These are phyloP conservation scores for Alloplasta piceator DNA, from an alignment of 2,888 invertebrate genomes.

Conservation along the genomic window DNA sequence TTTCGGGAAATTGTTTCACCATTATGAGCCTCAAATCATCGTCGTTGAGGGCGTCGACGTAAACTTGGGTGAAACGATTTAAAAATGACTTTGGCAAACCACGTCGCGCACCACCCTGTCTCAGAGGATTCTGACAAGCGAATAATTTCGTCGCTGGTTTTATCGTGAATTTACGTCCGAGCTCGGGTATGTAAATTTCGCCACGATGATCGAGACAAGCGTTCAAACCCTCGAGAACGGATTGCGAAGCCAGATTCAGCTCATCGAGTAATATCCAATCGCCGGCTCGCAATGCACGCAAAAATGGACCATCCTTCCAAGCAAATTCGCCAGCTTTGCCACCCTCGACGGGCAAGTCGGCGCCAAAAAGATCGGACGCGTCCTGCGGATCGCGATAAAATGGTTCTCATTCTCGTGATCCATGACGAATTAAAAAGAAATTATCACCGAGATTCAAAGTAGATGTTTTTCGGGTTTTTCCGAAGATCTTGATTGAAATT, in stretches of 20 bases:
- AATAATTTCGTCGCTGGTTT: slow-evolving; percentile 93
- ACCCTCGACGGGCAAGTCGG: slow-evolving; percentile 97
- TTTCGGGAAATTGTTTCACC: slow-evolving; percentile 86
- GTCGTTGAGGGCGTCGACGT: slow-evolving; percentile 84
- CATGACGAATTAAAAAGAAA: too few relatives aligned
- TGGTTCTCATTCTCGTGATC: too few relatives aligned
- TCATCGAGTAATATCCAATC: slow-evolving; percentile 99
- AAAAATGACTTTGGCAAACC: slow-evolving; percentile 98
- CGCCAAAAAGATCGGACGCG: slow-evolving; percentile 98
- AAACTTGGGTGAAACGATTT: slow-evolving; percentile 92
- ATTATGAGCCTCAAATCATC: slow-evolving; percentile 86
- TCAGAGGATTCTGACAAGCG: slow-evolving; percentile 98
- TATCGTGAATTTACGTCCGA: slow-evolving; percentile 92
- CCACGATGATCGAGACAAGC: slow-evolving; percentile 99
- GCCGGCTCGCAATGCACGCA: slow-evolving; percentile 95
- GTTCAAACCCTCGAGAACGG: slow-evolving; percentile 98
- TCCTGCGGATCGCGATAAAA: slow-evolving; percentile 85
- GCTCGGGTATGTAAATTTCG: slow-evolving; percentile 97
- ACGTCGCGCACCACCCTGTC: slow-evolving; percentile 97
- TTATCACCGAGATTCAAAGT: neutral
- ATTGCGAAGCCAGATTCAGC: slow-evolving; percentile 98
- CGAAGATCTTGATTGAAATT: neutral
- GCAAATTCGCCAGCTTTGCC: slow-evolving; percentile 93
- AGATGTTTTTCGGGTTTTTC: slow-evolving; percentile 22
- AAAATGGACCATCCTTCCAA: slow-evolving; percentile 98